Evolutionary conservation across 2,797 vertebrate genomes (phyloP), one percentile per base, ranked within the genome.

Genomic region (Rhodeus uyekii): DNA sequence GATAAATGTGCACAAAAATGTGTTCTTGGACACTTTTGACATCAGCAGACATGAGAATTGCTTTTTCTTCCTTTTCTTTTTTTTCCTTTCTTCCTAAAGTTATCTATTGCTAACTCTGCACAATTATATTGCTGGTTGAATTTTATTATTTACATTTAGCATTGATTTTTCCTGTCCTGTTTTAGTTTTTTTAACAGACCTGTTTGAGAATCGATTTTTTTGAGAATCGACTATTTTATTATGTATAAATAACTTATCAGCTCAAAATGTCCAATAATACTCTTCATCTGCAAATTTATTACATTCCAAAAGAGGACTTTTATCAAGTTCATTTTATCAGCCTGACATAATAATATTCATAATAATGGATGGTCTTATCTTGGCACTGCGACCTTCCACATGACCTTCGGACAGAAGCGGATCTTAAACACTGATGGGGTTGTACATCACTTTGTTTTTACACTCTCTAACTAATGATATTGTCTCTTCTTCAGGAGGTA

Each of bases 401-500:
- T n/a, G 79, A 74, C 71, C 34, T 60, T n/a, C 13, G 60, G 58
- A 50, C 24, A 39, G 71, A 68, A 68, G 63, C 34, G 58, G 44
- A 81, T 75, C 58, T 74, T 38, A 72, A 63, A 34, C 12, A 61
- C 78, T 29, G 46, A 79, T 76, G 75, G 80, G 79, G 80, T 50
- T 85, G 78, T 78, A 29, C 64, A 18, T 83, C 75, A 73, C 65
- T 83, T 78, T 86, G 82, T 78, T 67, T 83, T 65, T 32, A 68
- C 74, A 39, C 73, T 85, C 64, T 89, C 87, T 88, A 87, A 90
- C 87, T 85, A 86, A 87, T 76, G 76, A 87, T 89, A 85, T 86
- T 92, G 86, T 90, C 85, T 92, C 81, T 92, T 88, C 86, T 93
- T 83, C 93, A 96, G 97, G 95, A 87, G 94, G 94, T 80, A 96